Conservation (phyloP, 2,113 vertebrate species). For the Pithys albifrons region DNA sequence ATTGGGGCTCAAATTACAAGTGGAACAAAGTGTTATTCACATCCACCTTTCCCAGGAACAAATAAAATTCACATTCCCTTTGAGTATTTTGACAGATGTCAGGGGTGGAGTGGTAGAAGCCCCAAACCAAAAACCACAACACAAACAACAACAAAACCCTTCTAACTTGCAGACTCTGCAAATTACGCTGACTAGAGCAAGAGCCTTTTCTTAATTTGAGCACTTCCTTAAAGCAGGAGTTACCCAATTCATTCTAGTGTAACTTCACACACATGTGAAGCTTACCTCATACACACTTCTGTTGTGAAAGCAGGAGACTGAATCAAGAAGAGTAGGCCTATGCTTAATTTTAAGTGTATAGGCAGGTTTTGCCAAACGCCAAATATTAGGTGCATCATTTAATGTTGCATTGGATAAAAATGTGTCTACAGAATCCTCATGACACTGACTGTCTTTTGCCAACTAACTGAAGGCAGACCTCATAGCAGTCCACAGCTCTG, state of each 20-base stretch:
- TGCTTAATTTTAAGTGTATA: neutral
- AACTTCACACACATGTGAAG: rapidly evolving
- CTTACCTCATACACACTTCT: neutral
- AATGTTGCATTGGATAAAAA: neutral
- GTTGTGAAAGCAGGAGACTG: neutral
- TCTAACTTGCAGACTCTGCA: neutral
- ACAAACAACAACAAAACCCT: neutral
- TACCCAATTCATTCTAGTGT: neutral
- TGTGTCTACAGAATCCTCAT: neutral
- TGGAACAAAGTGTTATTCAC: neutral
- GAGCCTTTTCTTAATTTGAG: neutral
- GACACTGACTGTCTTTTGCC: neutral
- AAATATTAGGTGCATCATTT: neutral
- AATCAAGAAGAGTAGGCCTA: neutral
- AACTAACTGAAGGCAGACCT: neutral
- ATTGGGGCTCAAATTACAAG: neutral
- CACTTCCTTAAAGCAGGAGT: neutral
- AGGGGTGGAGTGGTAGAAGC: too few relatives aligned
- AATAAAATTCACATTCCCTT: neutral
- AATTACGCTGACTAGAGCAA: neutral
- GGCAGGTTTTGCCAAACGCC: neutral
- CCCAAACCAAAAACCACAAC: neutral
- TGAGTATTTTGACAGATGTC: neutral
- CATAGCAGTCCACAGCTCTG: neutral
- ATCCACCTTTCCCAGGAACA: neutral